phyloP scores from a whole-genome alignment of 1,140 invertebrate genomes.

The Drosophila murphyi region DNA sequence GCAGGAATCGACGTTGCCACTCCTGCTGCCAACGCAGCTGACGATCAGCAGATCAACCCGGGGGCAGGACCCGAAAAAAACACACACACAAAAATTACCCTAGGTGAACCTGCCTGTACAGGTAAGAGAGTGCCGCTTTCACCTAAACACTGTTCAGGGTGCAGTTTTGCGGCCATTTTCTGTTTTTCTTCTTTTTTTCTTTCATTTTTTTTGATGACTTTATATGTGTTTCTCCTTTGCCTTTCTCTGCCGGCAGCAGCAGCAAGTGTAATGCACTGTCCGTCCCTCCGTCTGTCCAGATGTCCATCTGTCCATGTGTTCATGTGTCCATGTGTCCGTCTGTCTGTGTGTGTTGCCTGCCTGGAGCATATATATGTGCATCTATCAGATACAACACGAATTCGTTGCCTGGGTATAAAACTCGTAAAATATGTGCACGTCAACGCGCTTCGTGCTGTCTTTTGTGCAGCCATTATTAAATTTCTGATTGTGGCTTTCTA shows the following conservation, averaged over 20 bases:
- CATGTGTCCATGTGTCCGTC: slow-evolving; percentile 10
- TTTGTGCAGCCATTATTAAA: slow-evolving; percentile 84
- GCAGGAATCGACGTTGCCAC: slow-evolving; percentile 39
- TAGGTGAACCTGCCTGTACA: slow-evolving; percentile 20
- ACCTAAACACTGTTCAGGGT: slow-evolving; percentile 32
- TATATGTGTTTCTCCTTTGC: slow-evolving; percentile 58
- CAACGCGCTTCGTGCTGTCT: slow-evolving; percentile 74
- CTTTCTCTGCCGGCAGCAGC: slow-evolving; percentile 30
- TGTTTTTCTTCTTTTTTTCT: slow-evolving; percentile 8
- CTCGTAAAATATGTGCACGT: slow-evolving; percentile 83
- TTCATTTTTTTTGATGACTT: slow-evolving; percentile 64
- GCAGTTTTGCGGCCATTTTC: slow-evolving; percentile 46
- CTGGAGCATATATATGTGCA: slow-evolving; percentile 64
- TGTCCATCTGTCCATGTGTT: slow-evolving; percentile 4
- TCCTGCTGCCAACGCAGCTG: slow-evolving; percentile 46
- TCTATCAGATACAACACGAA: slow-evolving; percentile 65
- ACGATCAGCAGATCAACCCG: slow-evolving; percentile 49
- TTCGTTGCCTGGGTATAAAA: slow-evolving; percentile 68
- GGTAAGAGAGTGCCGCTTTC: slow-evolving; percentile 51
- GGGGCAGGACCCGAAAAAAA: slow-evolving; percentile 20
- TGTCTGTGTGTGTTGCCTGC: slow-evolving; percentile 7
- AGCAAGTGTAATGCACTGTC: slow-evolving; percentile 41
- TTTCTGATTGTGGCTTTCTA: slow-evolving; percentile 84
- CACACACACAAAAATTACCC: neutral
- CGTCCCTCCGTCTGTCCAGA: neutral